Evolutionary conservation across 2,888 invertebrate species (phyloP).

Genomic region (Cybosia mesomella): DNA sequence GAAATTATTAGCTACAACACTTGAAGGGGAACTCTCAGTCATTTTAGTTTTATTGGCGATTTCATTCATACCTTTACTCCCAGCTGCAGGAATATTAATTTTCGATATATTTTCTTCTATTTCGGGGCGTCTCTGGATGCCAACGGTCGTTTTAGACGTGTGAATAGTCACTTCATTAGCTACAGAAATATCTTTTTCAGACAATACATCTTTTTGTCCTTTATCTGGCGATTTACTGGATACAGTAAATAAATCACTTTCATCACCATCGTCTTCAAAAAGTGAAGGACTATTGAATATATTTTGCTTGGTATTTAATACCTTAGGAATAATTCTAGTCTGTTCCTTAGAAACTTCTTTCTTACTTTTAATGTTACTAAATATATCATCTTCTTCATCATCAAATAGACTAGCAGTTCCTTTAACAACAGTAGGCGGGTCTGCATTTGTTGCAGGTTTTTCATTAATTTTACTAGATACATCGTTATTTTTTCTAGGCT

Average conservation of each 20-base stretch:
- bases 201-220: neutral
- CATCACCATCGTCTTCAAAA: constrained; percentile 69
- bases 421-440: constrained; percentile 33
- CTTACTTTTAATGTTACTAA: constrained; percentile 49
- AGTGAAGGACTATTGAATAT: constrained; percentile 56
- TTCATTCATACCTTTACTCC: neutral
- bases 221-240: constrained; percentile 18
- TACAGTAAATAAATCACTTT: constrained; percentile 49
- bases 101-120: neutral
- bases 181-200: neutral
- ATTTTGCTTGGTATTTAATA: constrained; percentile 26
- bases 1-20: neutral
- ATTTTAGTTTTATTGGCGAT: neutral
- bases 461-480: constrained; percentile 7
- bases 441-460: constrained; percentile 18
- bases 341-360: constrained; percentile 26
- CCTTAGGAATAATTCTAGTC: constrained; percentile 18
- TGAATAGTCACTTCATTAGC: neutral
- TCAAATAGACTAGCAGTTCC: constrained; percentile 60
- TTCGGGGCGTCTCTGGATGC: neutral
- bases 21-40: neutral
- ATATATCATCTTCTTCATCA: constrained; percentile 68
- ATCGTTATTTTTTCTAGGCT: neutral
- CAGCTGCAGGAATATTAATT: neutral
- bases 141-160: neutral